These are phyloP conservation scores for Paracentrotus lividus DNA, from an alignment of 53 echinoderm and acorn worm species.

Conservation along the genomic window DNA sequence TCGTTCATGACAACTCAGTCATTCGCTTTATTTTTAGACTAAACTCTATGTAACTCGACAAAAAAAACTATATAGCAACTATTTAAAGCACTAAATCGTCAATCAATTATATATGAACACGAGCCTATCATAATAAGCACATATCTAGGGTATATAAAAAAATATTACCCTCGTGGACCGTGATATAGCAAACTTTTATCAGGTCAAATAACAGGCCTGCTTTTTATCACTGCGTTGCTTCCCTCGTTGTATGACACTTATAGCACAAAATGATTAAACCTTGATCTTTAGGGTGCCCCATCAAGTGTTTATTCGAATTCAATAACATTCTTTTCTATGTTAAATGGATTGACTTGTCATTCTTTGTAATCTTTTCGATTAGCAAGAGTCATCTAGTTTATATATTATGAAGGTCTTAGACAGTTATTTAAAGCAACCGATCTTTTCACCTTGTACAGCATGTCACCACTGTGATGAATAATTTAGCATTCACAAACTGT, in stretches of 20 bases:
- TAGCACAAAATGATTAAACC: neutral
- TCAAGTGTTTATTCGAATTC: neutral
- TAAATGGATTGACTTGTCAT: neutral
- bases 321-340: neutral
- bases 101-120: slow-evolving; percentile 3
- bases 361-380: neutral
- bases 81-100: neutral
- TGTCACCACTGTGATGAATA: neutral
- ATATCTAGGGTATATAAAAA: neutral
- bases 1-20: slow-evolving; percentile 24
- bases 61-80: neutral
- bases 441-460: neutral
- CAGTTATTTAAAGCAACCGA: neutral
- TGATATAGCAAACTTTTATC: slow-evolving; percentile 28
- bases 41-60: neutral
- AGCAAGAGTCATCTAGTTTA: neutral
- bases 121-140: slow-evolving; percentile 21
- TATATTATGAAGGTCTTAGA: neutral
- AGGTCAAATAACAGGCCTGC: slow-evolving; percentile 34
- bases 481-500: neutral
- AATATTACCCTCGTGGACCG: neutral
- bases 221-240: neutral
- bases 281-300: neutral
- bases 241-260: neutral
- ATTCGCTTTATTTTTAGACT: neutral